A percentile compares a stretch with the other conserved stretches of the same genome.
Conservation (phyloP, 2,888 invertebrate genomes). For the Onthophagus sagittarius region DNA sequence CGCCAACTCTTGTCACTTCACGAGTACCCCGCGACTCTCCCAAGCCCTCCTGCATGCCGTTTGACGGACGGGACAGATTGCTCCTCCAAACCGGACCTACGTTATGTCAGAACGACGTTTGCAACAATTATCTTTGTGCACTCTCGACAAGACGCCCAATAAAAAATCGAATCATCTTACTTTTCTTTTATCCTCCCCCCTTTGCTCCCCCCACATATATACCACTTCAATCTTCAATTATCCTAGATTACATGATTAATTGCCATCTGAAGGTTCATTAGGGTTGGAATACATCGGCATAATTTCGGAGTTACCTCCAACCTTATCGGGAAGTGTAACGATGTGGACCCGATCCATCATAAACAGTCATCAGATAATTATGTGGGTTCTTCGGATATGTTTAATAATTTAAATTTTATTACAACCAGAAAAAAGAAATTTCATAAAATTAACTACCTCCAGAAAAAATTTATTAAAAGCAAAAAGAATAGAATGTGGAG, state of each 20-base stretch:
- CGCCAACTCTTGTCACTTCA: conserved; percentile 41
- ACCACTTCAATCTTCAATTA: neutral
- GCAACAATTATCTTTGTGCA: conserved; percentile 25
- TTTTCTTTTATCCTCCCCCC: neutral
- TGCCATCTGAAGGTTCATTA: neutral
- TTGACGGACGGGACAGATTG: conserved; percentile 33
- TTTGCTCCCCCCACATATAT: neutral
- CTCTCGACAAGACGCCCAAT: conserved; percentile 1
- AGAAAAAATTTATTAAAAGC: conserved; percentile 21
- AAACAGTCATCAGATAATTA: neutral
- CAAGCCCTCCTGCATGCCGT: conserved; percentile 22
- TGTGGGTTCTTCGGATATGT: neutral
- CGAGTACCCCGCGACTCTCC: conserved; percentile 30
- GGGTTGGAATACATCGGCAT: neutral
- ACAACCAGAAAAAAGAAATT: too few relatives aligned
- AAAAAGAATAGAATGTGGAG: conserved; percentile 8
- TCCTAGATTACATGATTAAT: neutral
- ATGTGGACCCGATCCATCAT: neutral
- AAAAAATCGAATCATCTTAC: neutral
- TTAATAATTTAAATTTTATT: neutral
- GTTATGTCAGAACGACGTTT: conserved; percentile 29
- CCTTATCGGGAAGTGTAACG: neutral
- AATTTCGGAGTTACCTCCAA: neutral
- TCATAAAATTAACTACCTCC: neutral
- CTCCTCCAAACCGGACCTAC: conserved; percentile 31